Base-by-base conservation (phyloP, 1,140 invertebrate genomes). In the Leptestheria dahalacensis region DNA sequence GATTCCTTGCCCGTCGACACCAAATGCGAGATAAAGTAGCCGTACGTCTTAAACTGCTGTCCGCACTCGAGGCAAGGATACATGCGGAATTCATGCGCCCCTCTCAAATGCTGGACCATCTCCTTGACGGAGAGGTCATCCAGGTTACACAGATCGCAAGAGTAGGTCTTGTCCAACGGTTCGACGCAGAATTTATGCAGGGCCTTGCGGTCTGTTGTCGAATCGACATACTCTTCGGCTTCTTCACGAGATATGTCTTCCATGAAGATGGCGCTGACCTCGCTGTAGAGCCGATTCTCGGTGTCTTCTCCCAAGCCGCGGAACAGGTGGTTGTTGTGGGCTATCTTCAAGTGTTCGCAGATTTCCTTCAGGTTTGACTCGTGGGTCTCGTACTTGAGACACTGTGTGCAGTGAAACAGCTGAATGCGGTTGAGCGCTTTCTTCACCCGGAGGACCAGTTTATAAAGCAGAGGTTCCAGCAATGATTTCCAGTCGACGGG, bases 21-120 rank as follows among this genome's bases (percentile, higher is more conserved):
- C 49, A 62, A 49, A 41, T 62, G 61, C 6, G 61, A 62, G 18
- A 62, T 28, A 47, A 62, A 57, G 26, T 57, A 57, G 48, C 61
- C 61, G 23, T 62, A 62, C 15, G 48, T 62, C 23, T 57, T 62
- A 49, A 62, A 62, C 26, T 33, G 55, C 26, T 58, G 53, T 10
- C 61, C 61, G 50, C 61, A 62, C 29, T 62, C 61, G 9, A 62
- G 28, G 33, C 61, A 62, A 12, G 61, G 61, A 49, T 62, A 62
- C 25, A 56, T 57, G 20, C 56, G 54, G 41, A 62, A 62, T 23
- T 46, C 25, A 50, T 62, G 61, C 11, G 56, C 61, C 15, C 46
- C 50, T 15, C 61, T 48, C 48, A 62, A 21, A 51, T 62, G 61
- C 29, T 62, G 53, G 4, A 62, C 61, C 53, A 62, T 57, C 23